Percentiles rank a stretch among this genome's conserved stretches.
These are phyloP conservation scores for Merops nubicus DNA, from an alignment of 2,113 vertebrate genomes.

Conservation along the genomic window DNA sequence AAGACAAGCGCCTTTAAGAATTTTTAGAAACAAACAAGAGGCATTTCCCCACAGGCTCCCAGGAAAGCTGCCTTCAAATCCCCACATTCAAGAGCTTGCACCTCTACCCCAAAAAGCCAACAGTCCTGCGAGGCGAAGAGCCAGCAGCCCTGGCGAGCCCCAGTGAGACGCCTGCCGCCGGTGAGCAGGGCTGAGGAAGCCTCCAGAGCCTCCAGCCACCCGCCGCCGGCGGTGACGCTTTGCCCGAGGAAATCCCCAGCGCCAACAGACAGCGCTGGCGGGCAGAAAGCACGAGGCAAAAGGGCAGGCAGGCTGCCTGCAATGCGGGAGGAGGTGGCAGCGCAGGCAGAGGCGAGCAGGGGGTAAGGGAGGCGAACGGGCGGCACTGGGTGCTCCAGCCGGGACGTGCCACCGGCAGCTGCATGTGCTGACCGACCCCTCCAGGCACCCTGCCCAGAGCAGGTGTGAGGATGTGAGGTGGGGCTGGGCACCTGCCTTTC, in stretches of 20 bases:
- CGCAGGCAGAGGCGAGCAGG: accelerated
- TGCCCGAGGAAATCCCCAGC: not conserved
- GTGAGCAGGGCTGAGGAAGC: not conserved
- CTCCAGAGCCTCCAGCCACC: not conserved
- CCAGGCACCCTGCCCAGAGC: not conserved
- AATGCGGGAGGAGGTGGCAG: not conserved
- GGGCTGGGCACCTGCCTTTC: not conserved
- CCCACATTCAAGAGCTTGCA: not conserved
- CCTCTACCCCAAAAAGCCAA: not conserved
- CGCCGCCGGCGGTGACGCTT: accelerated
- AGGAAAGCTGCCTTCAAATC: not conserved
- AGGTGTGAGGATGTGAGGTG: accelerated
- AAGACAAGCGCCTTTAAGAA: not conserved
- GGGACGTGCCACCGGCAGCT: accelerated
- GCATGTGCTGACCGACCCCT: not conserved
- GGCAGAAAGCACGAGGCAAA: not conserved
- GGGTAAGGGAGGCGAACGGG: not conserved
- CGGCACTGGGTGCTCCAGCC: accelerated
- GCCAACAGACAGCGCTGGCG: not conserved
- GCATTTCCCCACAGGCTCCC: not conserved
- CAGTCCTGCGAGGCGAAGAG: not conserved
- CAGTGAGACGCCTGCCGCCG: accelerated
- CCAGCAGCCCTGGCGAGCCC: not conserved
- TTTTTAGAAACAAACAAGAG: not conserved
- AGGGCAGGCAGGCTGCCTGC: not conserved